These are phyloP conservation scores for Lamprotornis superbus DNA, from an alignment of 2,113 vertebrate species.

Conservation along the genomic window DNA sequence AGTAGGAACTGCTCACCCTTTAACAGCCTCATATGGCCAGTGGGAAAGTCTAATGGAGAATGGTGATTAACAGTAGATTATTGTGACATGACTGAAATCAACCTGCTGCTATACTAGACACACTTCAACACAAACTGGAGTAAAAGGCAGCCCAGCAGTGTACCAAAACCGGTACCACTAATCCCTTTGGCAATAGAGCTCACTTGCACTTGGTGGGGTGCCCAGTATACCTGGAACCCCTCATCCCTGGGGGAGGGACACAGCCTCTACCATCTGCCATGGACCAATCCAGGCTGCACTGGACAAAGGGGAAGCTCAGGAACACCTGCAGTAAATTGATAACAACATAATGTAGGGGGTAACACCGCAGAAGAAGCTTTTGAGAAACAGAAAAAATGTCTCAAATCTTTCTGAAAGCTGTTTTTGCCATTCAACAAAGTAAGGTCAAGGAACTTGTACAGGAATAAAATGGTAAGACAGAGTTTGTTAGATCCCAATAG, in stretches of 20 bases:
- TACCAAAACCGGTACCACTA: not conserved
- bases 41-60: not conserved
- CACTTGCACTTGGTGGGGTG: not conserved
- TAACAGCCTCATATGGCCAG: not conserved
- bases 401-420: not conserved
- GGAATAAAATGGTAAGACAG: not conserved
- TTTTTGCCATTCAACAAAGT: not conserved
- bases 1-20: not conserved
- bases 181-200: not conserved
- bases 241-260: not conserved
- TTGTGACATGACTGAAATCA: not conserved
- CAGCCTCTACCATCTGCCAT: not conserved
- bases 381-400: not conserved
- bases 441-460: not conserved
- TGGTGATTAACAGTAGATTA: not conserved
- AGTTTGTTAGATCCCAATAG: not conserved
- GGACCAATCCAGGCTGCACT: not conserved
- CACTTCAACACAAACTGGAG: fast-evolving
- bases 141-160: not conserved
- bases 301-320: not conserved
- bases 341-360: too few relatives aligned
- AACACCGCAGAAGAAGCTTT: not conserved
- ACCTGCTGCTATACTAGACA: not conserved
- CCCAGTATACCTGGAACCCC: not conserved
- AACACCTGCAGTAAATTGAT: not conserved